Evolutionary conservation across 2,797 vertebrate species (phyloP).

Genomic region (Macropus fuliginosus): DNA sequence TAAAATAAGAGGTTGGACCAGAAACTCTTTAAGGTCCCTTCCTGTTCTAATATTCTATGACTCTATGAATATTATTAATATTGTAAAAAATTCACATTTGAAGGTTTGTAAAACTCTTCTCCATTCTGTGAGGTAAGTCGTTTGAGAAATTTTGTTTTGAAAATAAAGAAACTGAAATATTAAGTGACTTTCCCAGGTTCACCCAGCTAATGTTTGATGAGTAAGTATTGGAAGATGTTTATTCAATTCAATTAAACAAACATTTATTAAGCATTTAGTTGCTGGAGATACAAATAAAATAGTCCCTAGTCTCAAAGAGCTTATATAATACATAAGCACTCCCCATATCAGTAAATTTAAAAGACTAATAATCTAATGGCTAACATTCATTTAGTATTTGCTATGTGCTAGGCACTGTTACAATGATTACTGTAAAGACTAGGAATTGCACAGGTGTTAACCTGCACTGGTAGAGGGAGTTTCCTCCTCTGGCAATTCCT

Average conservation of each 20-base stretch:
- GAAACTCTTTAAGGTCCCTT: not conserved
- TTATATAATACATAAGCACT: not conserved
- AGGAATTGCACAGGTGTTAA: not conserved
- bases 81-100: not conserved
- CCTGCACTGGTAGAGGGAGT: not conserved
- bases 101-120: not conserved
- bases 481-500: not conserved
- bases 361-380: not conserved
- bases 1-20: not conserved
- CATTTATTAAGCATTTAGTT: not conserved
- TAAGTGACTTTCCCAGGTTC: not conserved
- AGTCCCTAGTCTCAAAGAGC: not conserved
- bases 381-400: not conserved
- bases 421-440: not conserved
- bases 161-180: not conserved
- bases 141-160: not conserved
- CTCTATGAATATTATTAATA: not conserved
- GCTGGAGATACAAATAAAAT: not conserved
- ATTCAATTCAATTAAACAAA: not conserved
- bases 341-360: not conserved
- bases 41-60: not conserved
- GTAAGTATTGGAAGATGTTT: not conserved
- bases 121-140: not conserved
- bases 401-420: not conserved
- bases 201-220: too few relatives aligned